Conservation (phyloP, 2,113 vertebrate genomes). For the Indri indri region DNA sequence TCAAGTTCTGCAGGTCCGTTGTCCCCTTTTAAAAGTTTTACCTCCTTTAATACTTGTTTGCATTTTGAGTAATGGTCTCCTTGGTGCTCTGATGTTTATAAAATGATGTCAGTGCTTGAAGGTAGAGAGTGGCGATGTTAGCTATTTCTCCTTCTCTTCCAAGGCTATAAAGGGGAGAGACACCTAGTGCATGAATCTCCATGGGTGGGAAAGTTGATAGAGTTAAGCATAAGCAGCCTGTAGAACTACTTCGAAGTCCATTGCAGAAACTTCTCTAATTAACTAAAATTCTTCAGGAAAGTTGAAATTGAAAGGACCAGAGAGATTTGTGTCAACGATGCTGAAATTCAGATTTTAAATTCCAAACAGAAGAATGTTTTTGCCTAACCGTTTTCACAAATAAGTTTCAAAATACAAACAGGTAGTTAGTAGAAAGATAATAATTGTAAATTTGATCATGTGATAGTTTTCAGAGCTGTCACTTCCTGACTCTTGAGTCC, state of each 20-base stretch:
- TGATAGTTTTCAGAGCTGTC: background rate
- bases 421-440: background rate
- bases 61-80: conserved; percentile 70
- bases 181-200: background rate
- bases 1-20: conserved; percentile 37
- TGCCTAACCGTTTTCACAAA: background rate
- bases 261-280: background rate
- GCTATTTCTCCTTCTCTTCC: conserved; percentile 71
- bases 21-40: background rate
- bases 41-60: conserved; percentile 67
- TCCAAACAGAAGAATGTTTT: background rate
- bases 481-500: background rate
- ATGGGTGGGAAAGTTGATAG: background rate
- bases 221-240: background rate
- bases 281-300: background rate
- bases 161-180: background rate
- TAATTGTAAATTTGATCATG: background rate
- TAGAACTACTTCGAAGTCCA: background rate
- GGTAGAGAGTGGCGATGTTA: conserved; percentile 17
- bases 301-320: background rate
- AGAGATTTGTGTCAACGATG: background rate
- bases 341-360: conserved; percentile 18
- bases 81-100: conserved; percentile 64
- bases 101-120: conserved; percentile 67
- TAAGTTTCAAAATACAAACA: background rate